A percentile compares a stretch with the other conserved stretches of the same genome.
These are phyloP conservation scores for Sycon ciliatum DNA, from an alignment of 37 sponge, comb jelly and placozoan species.

Conservation along the genomic window DNA sequence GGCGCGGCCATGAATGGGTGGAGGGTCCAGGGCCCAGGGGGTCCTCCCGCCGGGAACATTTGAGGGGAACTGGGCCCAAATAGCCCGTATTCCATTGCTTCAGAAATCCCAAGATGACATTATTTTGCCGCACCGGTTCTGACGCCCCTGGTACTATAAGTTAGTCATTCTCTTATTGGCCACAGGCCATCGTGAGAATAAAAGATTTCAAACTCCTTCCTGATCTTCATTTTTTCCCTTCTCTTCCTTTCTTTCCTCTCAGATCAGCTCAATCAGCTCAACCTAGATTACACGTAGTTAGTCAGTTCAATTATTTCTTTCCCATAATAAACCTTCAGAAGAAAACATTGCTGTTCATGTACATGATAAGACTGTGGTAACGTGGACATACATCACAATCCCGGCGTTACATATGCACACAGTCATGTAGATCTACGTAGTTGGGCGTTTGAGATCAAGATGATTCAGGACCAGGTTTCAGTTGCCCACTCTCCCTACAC, in stretches of 20 bases:
- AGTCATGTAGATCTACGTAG: neutral
- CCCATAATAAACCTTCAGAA: no score
- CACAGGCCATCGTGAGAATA: no score
- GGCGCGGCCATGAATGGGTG: constrained; percentile 13
- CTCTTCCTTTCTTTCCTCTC: no score
- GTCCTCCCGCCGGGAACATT: constrained; percentile 25
- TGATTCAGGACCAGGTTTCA: no score
- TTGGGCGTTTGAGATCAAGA: no score
- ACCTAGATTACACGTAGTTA: no score
- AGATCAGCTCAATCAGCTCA: no score
- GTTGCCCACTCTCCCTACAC: no score
- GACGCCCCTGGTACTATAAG: constrained; percentile 25
- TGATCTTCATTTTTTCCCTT: no score
- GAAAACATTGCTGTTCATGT: neutral
- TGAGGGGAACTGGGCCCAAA: constrained; percentile 28
- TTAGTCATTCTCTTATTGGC: no score
- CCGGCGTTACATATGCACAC: neutral
- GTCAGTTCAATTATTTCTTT: no score
- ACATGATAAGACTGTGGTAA: neutral
- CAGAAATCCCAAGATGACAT: constrained; percentile 13
- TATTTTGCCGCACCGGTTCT: constrained; percentile 32
- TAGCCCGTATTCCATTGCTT: constrained; percentile 33
- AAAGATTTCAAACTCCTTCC: no score
- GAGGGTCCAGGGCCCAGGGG: constrained; percentile 30
- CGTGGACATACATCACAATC: neutral